phyloP scores from a whole-genome alignment of 2,113 vertebrate genomes.

The Ictalurus punctatus region DNA sequence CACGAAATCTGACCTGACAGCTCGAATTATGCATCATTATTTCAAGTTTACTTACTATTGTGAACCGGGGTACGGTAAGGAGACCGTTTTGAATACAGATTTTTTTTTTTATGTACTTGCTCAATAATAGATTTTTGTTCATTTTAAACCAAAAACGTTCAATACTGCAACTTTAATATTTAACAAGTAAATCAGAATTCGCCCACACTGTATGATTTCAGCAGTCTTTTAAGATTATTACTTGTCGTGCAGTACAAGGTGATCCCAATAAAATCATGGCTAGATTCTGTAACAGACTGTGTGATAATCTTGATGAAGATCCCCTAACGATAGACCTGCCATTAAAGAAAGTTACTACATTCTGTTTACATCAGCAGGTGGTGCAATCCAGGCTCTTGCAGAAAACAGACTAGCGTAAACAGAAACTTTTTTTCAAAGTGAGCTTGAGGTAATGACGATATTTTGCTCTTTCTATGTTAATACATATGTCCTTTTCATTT shows the following conservation, averaged over 20 bases:
- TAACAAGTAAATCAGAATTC: background rate
- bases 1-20: too few species aligned
- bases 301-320: background rate
- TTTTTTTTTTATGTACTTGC: too few species aligned
- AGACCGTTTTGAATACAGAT: too few species aligned
- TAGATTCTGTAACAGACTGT: background rate
- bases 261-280: background rate
- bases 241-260: background rate
- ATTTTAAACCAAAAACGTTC: too few species aligned
- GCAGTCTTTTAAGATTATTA: background rate
- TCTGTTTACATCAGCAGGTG: background rate
- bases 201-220: background rate
- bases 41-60: too few species aligned
- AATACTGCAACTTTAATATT: too few species aligned
- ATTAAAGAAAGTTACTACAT: background rate
- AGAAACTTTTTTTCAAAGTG: background rate
- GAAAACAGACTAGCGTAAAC: background rate
- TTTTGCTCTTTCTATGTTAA: background rate
- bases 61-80: too few species aligned
- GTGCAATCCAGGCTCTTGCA: background rate
- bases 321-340: background rate
- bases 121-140: too few species aligned
- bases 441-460: background rate
- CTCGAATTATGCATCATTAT: too few species aligned
- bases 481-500: background rate